A percentile compares a stretch with the other conserved stretches of the same genome.
These are phyloP conservation scores for Hemiscyllium ocellatum DNA, from an alignment of 2,113 vertebrate species.

Conservation along the genomic window DNA sequence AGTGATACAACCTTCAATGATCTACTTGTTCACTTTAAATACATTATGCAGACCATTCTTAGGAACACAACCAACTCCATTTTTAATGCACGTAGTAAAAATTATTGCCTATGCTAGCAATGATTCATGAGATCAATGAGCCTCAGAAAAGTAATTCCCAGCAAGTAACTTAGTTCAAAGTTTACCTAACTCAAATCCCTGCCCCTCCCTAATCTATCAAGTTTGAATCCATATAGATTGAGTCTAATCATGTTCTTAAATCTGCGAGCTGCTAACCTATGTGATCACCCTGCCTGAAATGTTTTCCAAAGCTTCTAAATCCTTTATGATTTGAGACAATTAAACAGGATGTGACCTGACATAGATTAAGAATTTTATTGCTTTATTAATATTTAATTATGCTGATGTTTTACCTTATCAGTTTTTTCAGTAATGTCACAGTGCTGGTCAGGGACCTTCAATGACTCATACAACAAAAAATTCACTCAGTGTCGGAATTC, in stretches of 20 bases:
- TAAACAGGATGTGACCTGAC: neutral
- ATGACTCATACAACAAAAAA: neutral
- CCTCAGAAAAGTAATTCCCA: neutral
- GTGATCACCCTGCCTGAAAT: neutral
- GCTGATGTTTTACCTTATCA: neutral
- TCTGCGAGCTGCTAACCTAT: neutral
- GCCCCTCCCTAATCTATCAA: neutral
- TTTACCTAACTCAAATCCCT: neutral
- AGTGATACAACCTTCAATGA: neutral
- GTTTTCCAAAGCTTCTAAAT: neutral
- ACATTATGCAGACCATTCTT: neutral
- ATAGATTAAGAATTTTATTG: neutral
- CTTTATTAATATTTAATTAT: neutral
- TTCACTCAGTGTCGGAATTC: neutral
- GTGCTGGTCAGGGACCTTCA: neutral
- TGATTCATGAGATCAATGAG: neutral
- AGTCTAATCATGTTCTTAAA: neutral
- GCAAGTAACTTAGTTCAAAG: neutral
- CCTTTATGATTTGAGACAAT: neutral
- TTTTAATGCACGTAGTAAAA: neutral
- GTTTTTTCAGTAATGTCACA: neutral
- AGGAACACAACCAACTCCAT: neutral
- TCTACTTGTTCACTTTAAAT: neutral
- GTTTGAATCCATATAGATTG: neutral
- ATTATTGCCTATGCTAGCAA: neutral